Conservation (phyloP, 2,113 vertebrate species). For the Bos indicus region DNA sequence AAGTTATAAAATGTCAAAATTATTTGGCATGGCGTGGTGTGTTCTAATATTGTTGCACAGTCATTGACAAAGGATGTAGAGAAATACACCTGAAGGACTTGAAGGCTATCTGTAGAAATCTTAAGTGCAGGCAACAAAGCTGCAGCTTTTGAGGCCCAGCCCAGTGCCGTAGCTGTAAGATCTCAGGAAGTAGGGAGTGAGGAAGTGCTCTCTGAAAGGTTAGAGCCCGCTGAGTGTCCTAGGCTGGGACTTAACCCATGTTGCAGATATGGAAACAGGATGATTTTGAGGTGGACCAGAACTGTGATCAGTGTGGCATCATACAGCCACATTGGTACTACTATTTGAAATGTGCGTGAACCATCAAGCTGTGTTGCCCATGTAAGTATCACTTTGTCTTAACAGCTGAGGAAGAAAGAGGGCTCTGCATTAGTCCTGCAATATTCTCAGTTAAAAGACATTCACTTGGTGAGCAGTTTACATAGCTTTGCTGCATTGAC, state of each 20-base stretch:
- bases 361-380: neutral
- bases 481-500: neutral
- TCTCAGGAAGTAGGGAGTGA: neutral
- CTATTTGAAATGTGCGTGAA: neutral
- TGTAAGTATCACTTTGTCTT: neutral
- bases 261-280: neutral
- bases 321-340: neutral
- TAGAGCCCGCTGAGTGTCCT: neutral
- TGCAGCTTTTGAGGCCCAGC: neutral
- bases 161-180: neutral
- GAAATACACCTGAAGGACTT: neutral
- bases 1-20: neutral
- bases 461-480: neutral
- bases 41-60: neutral
- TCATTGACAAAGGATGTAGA: neutral
- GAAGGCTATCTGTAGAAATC: neutral
- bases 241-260: neutral
- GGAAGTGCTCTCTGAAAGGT: conserved; percentile 4
- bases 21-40: neutral
- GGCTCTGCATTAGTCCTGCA: neutral
- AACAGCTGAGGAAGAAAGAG: neutral
- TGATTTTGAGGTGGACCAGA: neutral
- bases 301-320: neutral
- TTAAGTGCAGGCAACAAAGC: neutral
- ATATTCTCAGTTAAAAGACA: neutral